Base-by-base conservation (phyloP, 2,888 invertebrate species). In the Diaprepes abbreviatus region DNA sequence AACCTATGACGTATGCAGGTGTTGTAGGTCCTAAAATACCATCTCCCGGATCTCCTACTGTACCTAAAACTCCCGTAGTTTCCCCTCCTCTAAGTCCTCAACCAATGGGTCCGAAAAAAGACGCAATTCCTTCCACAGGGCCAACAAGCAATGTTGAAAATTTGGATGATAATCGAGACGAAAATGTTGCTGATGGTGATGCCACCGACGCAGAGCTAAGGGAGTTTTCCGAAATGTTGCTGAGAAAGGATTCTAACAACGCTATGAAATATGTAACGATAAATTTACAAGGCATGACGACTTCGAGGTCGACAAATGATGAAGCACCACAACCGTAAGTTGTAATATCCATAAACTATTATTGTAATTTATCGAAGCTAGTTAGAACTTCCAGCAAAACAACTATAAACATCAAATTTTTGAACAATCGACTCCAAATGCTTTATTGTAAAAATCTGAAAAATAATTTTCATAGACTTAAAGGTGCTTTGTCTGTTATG, bases 301-400 rank as follows among this genome's bases (percentile, higher is more conserved):
- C 90, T 1, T 91, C 92, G 6, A 87, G 88, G 54, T 91, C 90
- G 12, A 85, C 84, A 59, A 87, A 85, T 10, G 94, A 95, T 80
- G 89, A 91, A 82, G 93, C 94, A 5, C 89, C 93, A 21, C 83
- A 87, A 75, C 91, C 92, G 94, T 94, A 87, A 90, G 91, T 86
- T 10, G n/a, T n/a, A n/a, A n/a, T n/a, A n/a, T n/a, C n/a, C n/a
- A n/a, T n/a, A n/a, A n/a, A n/a, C n/a, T n/a, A n/a, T n/a, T n/a
- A n/a, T n/a, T n/a, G n/a, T n/a, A n/a, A n/a, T n/a, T n/a, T n/a
- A n/a, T n/a, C n/a, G n/a, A n/a, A n/a, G n/a, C n/a, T n/a, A n/a
- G n/a, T n/a, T n/a, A n/a, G n/a, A n/a, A n/a, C n/a, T n/a, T n/a
- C n/a, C n/a, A n/a, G n/a, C n/a, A n/a, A n/a, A n/a, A n/a, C n/a